phyloP scores from a whole-genome alignment of 1,140 invertebrate species.

The Magallana gigas region DNA sequence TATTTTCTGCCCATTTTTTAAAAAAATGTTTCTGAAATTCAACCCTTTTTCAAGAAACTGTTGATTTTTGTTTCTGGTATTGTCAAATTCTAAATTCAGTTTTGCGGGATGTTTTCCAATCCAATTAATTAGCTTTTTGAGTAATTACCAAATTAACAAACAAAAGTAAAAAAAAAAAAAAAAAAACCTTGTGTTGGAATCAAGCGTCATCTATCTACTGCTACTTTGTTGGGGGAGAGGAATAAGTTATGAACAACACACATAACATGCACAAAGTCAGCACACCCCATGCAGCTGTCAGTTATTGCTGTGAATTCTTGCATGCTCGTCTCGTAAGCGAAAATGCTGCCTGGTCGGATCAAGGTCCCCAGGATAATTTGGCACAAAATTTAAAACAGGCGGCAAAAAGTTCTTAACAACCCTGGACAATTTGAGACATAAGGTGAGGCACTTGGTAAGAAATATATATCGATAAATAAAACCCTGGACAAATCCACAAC shows the following conservation, averaged over 20 bases:
- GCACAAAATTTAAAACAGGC: background rate
- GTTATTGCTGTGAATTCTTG: background rate
- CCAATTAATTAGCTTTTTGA: too few species aligned
- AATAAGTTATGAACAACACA: conserved; percentile 11
- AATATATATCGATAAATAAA: background rate
- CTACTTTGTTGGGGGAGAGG: background rate
- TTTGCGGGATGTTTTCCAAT: too few species aligned
- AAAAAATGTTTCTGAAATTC: too few species aligned
- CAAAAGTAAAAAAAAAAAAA: too few species aligned
- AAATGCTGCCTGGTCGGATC: background rate
- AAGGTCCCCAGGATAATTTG: background rate
- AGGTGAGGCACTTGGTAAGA: background rate
- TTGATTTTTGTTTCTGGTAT: too few species aligned
- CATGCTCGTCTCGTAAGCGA: background rate
- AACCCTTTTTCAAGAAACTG: too few species aligned
- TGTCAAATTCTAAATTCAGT: too few species aligned
- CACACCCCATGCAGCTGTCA: background rate
- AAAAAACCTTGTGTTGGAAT: too few species aligned
- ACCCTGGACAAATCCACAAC: background rate
- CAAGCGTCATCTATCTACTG: background rate
- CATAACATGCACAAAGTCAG: conserved; percentile 10
- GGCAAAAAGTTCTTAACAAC: background rate
- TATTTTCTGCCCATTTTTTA: too few species aligned
- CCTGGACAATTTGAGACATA: background rate
- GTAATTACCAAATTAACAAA: too few species aligned